Conservation (phyloP, 35 echinoderm and acorn worm genomes). For the Strongylocentrotus purpuratus region DNA sequence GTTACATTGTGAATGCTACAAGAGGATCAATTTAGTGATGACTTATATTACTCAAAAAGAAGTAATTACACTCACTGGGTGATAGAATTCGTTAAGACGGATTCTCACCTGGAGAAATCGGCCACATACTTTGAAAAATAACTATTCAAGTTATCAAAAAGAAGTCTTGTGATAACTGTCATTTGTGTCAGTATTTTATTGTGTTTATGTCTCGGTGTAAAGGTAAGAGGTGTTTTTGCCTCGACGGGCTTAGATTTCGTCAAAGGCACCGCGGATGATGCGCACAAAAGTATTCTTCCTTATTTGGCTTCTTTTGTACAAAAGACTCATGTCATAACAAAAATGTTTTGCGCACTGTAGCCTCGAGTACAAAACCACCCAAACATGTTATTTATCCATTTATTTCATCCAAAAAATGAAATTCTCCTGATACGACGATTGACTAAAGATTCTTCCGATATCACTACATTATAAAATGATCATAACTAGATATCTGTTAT, state of each 20-base stretch:
- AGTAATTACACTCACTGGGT: neutral
- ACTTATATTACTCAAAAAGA: constrained; percentile 18
- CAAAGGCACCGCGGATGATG: neutral
- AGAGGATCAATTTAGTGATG: neutral
- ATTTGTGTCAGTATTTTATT: neutral
- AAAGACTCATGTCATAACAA: neutral
- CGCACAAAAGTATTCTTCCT: neutral
- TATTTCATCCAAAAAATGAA: neutral
- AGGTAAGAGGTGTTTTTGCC: neutral
- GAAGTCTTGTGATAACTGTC: neutral
- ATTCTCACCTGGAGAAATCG: neutral
- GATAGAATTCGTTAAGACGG: neutral
- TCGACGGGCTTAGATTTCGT: neutral
- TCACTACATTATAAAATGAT: too few relatives aligned
- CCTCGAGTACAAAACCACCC: neutral
- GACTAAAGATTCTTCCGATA: too few relatives aligned
- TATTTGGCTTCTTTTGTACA: neutral
- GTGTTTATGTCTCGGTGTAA: neutral
- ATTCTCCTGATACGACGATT: too few relatives aligned
- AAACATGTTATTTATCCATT: neutral
- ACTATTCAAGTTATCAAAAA: neutral
- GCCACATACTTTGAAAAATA: neutral
- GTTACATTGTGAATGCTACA: neutral
- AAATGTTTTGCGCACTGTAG: neutral
- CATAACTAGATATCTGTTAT: too few relatives aligned